Percentiles rank a stretch among this genome's conserved stretches.
Conservation (phyloP, 2,797 vertebrate genomes). For the Coilia nasus region DNA sequence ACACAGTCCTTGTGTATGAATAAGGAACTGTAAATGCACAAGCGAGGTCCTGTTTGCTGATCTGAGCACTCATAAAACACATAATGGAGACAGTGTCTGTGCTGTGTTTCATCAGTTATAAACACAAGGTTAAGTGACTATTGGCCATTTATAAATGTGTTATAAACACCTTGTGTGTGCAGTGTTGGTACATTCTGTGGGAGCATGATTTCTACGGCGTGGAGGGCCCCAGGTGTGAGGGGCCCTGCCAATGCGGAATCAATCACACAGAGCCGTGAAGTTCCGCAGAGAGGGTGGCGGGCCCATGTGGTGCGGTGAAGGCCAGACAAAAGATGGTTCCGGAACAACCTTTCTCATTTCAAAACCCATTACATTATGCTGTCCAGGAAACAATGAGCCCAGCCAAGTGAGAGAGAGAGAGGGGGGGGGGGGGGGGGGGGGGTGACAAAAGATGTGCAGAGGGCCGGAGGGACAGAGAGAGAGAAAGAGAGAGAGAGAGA, state of each 20-base stretch:
- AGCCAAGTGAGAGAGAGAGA: conserved; percentile 11
- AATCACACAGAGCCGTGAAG: neutral
- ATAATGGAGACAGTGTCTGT: neutral
- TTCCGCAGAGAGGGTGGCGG: neutral
- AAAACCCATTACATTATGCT: conserved; percentile 23
- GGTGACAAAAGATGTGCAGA: too few relatives aligned
- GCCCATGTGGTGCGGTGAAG: neutral
- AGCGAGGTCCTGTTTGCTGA: neutral
- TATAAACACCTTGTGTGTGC: neutral
- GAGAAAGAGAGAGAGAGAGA: neutral
- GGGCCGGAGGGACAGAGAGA: too few relatives aligned
- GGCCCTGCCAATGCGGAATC: neutral
- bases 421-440: conserved; percentile 19
- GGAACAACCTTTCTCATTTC: conserved; percentile 10
- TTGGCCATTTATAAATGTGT: neutral
- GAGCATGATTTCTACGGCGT: neutral
- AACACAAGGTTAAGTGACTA: neutral
- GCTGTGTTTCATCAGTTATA: neutral
- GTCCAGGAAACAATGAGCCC: conserved; percentile 19
- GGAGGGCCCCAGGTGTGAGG: neutral
- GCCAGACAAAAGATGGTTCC: conserved; percentile 12
- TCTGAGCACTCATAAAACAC: neutral
- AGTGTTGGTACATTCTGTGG: neutral
- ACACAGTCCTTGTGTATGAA: neutral
- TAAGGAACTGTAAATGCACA: neutral